Evolutionary conservation across 2,113 vertebrate genomes (phyloP), one percentile per base, ranked within the genome.

Genomic region (Gadus chalcogrammus): DNA sequence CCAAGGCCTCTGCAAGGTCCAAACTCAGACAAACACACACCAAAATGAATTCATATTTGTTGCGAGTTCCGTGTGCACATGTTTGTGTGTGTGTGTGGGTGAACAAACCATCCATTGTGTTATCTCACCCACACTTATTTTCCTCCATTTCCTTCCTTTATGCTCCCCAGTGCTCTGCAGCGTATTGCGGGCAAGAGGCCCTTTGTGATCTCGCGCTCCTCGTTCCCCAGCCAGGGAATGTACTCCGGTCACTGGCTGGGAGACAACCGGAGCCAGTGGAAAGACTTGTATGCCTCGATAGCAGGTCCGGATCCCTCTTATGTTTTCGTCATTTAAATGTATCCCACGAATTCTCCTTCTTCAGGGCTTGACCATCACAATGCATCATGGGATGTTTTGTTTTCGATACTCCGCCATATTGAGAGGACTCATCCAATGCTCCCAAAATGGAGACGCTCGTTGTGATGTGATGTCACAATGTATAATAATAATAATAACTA

Each of bases 191-290:
- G 81, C 3, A 94, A 95, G 70, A 90, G 94, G 0, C 93, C 95
- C 0, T 93, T 96, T 0, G 4, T 96, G 18, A 94, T 96, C 74
- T 96, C 95, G 12, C 94, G 95, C 68, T 96, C 95, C 78, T 94
- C 94, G 53, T 96, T 95, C 89, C 94, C 95, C 24, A 93, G 94
- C 87, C 95, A 96, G 84, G 95, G 94, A 12, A 83, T 42, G 58
- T 95, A 94, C 80, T 95, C 95, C 0, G 95, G 95, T 4, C 95
- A 96, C 87, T 96, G 95, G 95, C 87, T 96, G 67, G 95, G 95
- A 0, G 95, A 96, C 89, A 96, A 96, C 87, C 79, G 73, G 61
- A 96, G 94, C 72, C 88, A 88, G 63, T 96, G 95, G 95, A 95
- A 93, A 79, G 95, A 96, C 78, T 84, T 96, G 79, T 86, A 85